These are phyloP conservation scores for Manduca sexta DNA, from an alignment of 1,140 invertebrate genomes.

Conservation along the genomic window DNA sequence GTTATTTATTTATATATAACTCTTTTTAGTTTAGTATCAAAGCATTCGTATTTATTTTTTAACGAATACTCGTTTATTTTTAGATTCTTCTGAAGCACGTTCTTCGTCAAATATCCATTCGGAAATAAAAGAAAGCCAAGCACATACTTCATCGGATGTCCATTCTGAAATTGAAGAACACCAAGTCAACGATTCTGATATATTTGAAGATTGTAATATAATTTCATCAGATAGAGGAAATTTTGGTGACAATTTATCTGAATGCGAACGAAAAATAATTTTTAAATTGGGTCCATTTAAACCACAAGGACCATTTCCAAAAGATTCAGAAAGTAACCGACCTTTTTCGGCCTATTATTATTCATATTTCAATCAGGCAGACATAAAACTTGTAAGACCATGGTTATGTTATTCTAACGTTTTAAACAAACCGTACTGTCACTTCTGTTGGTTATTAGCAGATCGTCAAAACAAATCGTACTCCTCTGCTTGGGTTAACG, in stretches of 20 bases:
- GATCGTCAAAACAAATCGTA: constrained; percentile 38
- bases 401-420: constrained; percentile 36
- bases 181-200: constrained; percentile 17
- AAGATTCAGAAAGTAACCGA: constrained; percentile 27
- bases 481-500: constrained; percentile 36
- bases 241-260: constrained; percentile 27
- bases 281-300: constrained; percentile 34
- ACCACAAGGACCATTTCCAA: constrained; percentile 7
- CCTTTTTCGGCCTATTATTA: constrained; percentile 30
- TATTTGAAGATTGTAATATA: constrained; percentile 21
- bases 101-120: constrained; percentile 21
- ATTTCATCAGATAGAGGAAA: constrained; percentile 27
- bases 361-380: constrained; percentile 33
- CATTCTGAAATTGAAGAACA: constrained; percentile 21
- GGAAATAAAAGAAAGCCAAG: constrained; percentile 24
- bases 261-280: constrained; percentile 34
- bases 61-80: constrained; percentile 22
- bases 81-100: constrained; percentile 27
- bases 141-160: constrained; percentile 14
- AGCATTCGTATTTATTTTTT: constrained; percentile 22
- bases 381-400: constrained; percentile 31
- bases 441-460: constrained; percentile 42
- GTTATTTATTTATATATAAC: constrained; percentile 20
- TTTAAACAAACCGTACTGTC: constrained; percentile 35
- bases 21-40: constrained; percentile 19